Conservation (phyloP, 2,797 vertebrate genomes). For the Cuniculus paca region DNA sequence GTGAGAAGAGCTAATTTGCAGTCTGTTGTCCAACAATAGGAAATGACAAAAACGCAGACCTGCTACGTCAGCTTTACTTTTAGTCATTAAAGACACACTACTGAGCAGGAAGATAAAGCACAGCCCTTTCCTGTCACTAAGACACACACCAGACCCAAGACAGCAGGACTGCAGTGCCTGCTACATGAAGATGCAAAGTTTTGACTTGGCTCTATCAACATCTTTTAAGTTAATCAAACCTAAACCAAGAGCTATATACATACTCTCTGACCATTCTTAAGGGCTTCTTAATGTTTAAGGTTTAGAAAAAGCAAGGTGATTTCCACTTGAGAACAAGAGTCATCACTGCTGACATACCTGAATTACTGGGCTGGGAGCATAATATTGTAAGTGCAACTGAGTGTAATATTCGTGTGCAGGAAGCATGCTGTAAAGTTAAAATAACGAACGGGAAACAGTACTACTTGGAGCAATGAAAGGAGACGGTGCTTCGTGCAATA, state of each 20-base stretch:
- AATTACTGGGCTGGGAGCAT: neutral
- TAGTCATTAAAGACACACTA: neutral
- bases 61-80: neutral
- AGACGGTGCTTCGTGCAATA: neutral
- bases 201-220: neutral
- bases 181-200: neutral
- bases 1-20: neutral
- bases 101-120: neutral
- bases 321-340: neutral
- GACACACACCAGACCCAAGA: neutral
- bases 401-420: neutral
- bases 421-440: neutral
- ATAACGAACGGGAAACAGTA: neutral
- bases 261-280: neutral
- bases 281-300: neutral
- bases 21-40: neutral
- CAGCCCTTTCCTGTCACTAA: neutral
- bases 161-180: neutral
- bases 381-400: neutral
- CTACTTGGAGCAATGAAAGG: neutral
- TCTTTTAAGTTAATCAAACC: neutral
- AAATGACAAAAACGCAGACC: neutral
- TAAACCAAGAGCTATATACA: neutral
- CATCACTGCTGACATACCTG: neutral
- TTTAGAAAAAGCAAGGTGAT: slow-evolving; percentile 2